Evolutionary conservation across 2,113 vertebrate genomes (phyloP), one percentile per base, ranked within the genome.

Genomic region (Setophaga kirtlandii): DNA sequence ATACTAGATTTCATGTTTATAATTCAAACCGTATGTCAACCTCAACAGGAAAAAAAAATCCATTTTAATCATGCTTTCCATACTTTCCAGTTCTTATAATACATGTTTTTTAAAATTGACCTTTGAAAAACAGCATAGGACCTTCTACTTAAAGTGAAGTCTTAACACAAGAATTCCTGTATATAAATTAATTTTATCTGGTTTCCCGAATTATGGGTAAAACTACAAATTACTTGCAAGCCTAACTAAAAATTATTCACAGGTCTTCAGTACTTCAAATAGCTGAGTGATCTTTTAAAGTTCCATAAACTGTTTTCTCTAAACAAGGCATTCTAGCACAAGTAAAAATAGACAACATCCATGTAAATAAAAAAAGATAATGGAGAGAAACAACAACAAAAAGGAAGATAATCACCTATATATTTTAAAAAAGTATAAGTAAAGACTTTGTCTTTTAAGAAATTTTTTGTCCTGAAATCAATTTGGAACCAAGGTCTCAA

Each of bases 11-110:
- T 96, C 89, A 89, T 82, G 39, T 75, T 84, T 65, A 87, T 90
- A 94, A 93, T 96, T 95, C 89, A 96, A 87, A 83, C 71, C 55
- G 95, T 89, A 96, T 93, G 70, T 90, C 92, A 96, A 84, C 28
- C 37, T 95, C 85, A 89, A 80, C 23, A 91, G 90, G 55, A 80
- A 96, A 95, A 93, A 39, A 55, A 56, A 56, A 13, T 46, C 4
- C 12, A 84, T 82, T 94, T 95, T 91, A 79, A 77, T 93, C 62
- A 79, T 37, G 62, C 53, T 94, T 27, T 84, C n/a, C 37, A 50
- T 39, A 59, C 50, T 94, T 24, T 89, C 28, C 44, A 52, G 6
- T 92, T 97, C 42, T 83, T 84, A 53, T 71, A 10, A 59, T 63
- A 3, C 55, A 78, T 93, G 47, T 79, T 82, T 90, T 85, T 89